These are phyloP conservation scores for Diadema setosum DNA, from an alignment of 35 echinoderm and acorn worm species.

Conservation along the genomic window DNA sequence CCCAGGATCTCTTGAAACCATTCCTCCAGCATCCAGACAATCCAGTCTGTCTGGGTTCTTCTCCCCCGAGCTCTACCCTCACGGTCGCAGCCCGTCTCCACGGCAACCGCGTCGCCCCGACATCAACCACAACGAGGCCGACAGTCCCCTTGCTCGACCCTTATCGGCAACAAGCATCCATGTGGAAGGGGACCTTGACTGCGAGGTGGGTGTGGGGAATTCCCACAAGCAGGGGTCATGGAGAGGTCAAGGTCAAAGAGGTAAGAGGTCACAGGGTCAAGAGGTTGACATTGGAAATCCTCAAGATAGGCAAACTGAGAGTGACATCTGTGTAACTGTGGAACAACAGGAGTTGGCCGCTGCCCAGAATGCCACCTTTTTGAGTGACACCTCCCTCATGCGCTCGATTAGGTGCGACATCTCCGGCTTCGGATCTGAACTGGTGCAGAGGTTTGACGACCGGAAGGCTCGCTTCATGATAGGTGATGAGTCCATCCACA, in stretches of 20 bases:
- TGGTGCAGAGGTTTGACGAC: conserved; percentile 34
- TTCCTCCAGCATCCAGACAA: background rate
- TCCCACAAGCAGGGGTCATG: background rate
- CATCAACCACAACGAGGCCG: background rate
- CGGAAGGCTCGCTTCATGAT: background rate
- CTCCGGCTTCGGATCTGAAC: conserved; percentile 39
- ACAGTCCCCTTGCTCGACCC: background rate
- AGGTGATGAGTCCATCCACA: background rate
- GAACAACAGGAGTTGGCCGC: background rate
- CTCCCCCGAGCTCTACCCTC: conserved; percentile 62
- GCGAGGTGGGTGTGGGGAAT: background rate
- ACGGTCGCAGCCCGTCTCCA: conserved; percentile 52
- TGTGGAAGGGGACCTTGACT: background rate
- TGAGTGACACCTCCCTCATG: background rate
- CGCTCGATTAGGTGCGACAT: background rate
- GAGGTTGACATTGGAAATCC: background rate
- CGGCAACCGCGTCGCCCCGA: conserved; percentile 24
- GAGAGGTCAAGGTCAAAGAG: background rate
- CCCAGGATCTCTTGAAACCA: conserved; percentile 12
- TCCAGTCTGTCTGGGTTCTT: background rate
- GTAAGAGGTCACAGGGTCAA: background rate
- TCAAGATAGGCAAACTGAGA: background rate
- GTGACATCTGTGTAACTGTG: background rate
- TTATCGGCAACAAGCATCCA: background rate
- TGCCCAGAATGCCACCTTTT: background rate